phyloP scores from a whole-genome alignment of 2,113 vertebrate genomes.

The Micronisus gabar region DNA sequence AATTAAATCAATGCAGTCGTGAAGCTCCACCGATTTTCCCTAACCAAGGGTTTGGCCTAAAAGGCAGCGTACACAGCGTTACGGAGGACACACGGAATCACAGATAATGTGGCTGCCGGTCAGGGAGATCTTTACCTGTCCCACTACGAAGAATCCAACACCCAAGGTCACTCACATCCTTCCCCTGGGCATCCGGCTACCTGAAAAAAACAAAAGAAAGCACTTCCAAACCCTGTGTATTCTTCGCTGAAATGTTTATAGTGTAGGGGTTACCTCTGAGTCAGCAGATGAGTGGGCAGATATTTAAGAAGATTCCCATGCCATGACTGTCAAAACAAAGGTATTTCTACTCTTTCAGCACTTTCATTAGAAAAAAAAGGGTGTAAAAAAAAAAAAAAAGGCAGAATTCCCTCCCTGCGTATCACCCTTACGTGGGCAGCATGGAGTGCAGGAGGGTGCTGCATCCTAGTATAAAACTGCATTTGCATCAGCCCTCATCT shows the following conservation, averaged over 20 bases:
- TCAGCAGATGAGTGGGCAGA: neutral
- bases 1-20: neutral
- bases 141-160: neutral
- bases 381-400: neutral
- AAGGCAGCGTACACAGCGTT: fast-evolving
- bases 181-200: fast-evolving
- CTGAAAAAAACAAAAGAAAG: neutral
- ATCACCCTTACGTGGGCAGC: neutral
- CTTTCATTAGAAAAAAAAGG: neutral
- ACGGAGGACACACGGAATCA: neutral
- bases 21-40: neutral
- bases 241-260: neutral
- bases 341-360: neutral
- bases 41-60: neutral
- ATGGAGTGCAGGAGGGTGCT: neutral
- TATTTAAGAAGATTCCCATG: neutral
- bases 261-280: too few species aligned
- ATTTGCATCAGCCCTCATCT: neutral
- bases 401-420: neutral
- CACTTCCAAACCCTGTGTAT: neutral
- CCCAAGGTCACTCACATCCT: neutral
- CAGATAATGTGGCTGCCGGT: neutral
- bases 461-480: neutral
- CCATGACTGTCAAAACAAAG: neutral
- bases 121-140: neutral